phyloP scores from a whole-genome alignment of 2,797 vertebrate species.

The Etheostoma nigrum region DNA sequence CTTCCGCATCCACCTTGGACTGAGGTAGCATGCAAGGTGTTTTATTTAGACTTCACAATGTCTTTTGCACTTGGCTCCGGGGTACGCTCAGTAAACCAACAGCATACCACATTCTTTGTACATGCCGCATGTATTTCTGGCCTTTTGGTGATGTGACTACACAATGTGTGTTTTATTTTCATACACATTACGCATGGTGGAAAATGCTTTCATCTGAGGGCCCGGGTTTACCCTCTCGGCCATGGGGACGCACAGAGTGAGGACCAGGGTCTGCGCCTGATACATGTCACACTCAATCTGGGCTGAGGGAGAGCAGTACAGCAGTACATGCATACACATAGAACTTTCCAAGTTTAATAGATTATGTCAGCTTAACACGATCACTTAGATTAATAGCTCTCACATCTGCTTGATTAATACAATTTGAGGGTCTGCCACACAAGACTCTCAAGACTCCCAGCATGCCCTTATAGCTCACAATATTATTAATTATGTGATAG shows the following conservation, averaged over 20 bases:
- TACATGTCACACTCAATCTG: slow-evolving; percentile 68
- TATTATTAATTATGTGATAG: slow-evolving; percentile 57
- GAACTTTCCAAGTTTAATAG: slow-evolving; percentile 14
- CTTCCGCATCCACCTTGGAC: slow-evolving; percentile 52
- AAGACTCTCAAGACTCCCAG: slow-evolving; percentile 2
- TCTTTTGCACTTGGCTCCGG: slow-evolving; percentile 31
- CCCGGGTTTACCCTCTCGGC: slow-evolving; percentile 10
- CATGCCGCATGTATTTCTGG: slow-evolving; percentile 36
- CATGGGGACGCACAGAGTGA: not conserved
- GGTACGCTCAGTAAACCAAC: slow-evolving; percentile 23
- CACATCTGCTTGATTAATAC: slow-evolving; percentile 37
- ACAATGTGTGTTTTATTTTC: slow-evolving; percentile 66
- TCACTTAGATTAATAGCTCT: slow-evolving; percentile 12
- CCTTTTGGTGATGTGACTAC: slow-evolving; percentile 31
- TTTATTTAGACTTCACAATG: slow-evolving; percentile 29
- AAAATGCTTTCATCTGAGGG: slow-evolving; percentile 56
- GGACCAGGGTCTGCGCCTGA: slow-evolving; percentile 41
- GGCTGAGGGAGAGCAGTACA: slow-evolving; percentile 55
- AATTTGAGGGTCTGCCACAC: slow-evolving; percentile 32
- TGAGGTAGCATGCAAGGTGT: slow-evolving; percentile 27
- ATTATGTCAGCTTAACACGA: slow-evolving; percentile 5
- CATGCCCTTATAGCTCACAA: slow-evolving; percentile 23
- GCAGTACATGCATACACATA: not conserved
- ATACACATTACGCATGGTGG: slow-evolving; percentile 41
- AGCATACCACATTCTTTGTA: slow-evolving; percentile 59